Conservation (phyloP, 2,113 vertebrate genomes). For the Dolichallabes microphthalmus region DNA sequence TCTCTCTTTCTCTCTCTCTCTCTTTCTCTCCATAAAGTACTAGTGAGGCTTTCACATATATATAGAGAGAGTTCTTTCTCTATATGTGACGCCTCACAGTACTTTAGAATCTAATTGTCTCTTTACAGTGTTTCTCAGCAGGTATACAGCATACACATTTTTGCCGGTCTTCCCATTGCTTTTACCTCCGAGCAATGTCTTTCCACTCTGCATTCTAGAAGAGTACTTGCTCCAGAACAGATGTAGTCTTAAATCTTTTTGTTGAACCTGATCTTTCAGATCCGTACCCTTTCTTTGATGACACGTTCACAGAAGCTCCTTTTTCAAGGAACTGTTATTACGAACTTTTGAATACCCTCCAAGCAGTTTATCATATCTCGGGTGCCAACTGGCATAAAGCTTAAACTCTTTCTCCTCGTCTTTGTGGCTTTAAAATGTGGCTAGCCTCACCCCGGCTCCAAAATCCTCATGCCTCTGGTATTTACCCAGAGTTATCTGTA, state of each 20-base stretch:
- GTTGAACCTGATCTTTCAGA: conserved; percentile 2
- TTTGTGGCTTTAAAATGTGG: conserved; percentile 64
- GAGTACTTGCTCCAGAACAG: neutral
- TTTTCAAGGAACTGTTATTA: neutral
- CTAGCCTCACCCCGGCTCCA: conserved; percentile 78
- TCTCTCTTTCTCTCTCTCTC: conserved; percentile 50
- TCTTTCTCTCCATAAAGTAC: neutral
- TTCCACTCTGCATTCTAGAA: neutral
- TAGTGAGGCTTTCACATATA: too few species aligned
- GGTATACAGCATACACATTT: neutral
- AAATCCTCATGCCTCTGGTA: conserved; percentile 85
- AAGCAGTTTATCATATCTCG: conserved; percentile 5
- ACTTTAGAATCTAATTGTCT: conserved; percentile 66
- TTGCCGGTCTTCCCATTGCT: neutral
- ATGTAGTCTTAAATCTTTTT: neutral
- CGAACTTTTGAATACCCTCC: neutral
- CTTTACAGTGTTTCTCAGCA: conserved; percentile 69
- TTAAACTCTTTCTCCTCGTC: conserved; percentile 21
- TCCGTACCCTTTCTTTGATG: conserved; percentile 30
- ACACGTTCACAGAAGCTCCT: neutral
- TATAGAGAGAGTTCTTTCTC: neutral
- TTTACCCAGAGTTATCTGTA: conserved; percentile 82
- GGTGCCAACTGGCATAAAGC: conserved; percentile 14
- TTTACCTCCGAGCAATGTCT: conserved; percentile 9
- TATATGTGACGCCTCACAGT: conserved; percentile 51